Evolutionary conservation across 2,888 invertebrate genomes (phyloP).

Genomic region (Drosophila melanosoma): DNA sequence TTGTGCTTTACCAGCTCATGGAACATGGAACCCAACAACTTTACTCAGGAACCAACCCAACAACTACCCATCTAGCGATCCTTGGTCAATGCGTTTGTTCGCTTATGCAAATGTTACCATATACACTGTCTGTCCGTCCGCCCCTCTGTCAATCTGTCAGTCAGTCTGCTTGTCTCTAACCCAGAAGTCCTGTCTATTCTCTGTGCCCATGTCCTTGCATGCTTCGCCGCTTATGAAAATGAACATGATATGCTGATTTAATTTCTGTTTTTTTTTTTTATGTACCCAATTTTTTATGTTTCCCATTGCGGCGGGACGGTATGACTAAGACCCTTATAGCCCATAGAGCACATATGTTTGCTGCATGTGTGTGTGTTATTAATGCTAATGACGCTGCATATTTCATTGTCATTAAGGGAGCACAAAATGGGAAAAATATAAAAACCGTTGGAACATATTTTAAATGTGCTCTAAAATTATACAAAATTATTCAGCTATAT

Average conservation of each 20-base stretch:
- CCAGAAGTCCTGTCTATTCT: slow-evolving; percentile 25
- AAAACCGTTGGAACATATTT: slow-evolving; percentile 49
- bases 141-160: neutral
- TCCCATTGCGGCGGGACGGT: slow-evolving; percentile 39
- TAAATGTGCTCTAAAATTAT: slow-evolving; percentile 12
- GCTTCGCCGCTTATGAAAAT: slow-evolving; percentile 75
- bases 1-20: slow-evolving; percentile 35
- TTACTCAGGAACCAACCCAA: slow-evolving; percentile 23
- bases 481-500: neutral
- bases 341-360: slow-evolving; percentile 51
- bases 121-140: slow-evolving; percentile 8
- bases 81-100: slow-evolving; percentile 23
- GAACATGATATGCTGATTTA: slow-evolving; percentile 78
- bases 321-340: slow-evolving; percentile 36
- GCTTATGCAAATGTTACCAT: slow-evolving; percentile 68
- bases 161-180: slow-evolving; percentile 4
- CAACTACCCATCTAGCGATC: slow-evolving; percentile 32
- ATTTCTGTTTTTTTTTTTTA: slow-evolving; percentile 29
- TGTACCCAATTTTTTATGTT: slow-evolving; percentile 2
- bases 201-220: slow-evolving; percentile 59
- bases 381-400: slow-evolving; percentile 68
- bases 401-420: slow-evolving; percentile 55
- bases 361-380: slow-evolving; percentile 18
- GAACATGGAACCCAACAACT: slow-evolving; percentile 6
- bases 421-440: slow-evolving; percentile 6